Conservation (phyloP, 2,113 vertebrate species). For the Glaucomys volans region DNA sequence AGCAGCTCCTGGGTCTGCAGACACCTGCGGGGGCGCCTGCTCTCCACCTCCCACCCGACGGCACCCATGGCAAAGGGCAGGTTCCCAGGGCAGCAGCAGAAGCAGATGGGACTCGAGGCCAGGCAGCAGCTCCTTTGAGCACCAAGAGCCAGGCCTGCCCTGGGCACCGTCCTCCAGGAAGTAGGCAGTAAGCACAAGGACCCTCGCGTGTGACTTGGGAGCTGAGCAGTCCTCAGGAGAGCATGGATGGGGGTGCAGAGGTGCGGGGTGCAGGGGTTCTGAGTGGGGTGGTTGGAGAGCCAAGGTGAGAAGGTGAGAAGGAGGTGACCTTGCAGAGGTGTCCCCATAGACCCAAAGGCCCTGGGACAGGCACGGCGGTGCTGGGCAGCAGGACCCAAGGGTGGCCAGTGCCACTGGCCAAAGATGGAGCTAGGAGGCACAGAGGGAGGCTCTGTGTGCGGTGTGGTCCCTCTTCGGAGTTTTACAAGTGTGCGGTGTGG, state of each 20-base stretch:
- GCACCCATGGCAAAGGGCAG: neutral
- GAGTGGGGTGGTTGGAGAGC: too few species aligned
- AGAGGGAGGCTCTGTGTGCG: neutral
- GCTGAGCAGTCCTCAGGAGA: neutral
- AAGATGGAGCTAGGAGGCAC: neutral
- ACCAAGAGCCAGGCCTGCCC: neutral
- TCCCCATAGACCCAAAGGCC: neutral
- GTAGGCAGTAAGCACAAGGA: neutral
- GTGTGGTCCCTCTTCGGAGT: too few species aligned
- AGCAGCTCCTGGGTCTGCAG: neutral
- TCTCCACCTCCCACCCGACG: neutral
- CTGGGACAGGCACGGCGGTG: rapidly evolving
- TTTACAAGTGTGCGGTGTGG: neutral
- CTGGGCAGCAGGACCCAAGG: too few species aligned
- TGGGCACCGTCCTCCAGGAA: neutral
- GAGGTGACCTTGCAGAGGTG: neutral
- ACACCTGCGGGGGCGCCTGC: neutral
- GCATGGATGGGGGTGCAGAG: rapidly evolving
- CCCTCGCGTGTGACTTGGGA: rapidly evolving
- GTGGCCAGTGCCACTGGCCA: neutral
- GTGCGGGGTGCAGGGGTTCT: neutral
- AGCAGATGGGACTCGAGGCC: neutral
- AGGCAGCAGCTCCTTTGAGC: neutral
- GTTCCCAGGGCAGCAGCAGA: neutral
- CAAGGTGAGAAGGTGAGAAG: neutral